A percentile compares a stretch with the other conserved stretches of the same genome.
Evolutionary conservation across 2,888 invertebrate genomes (phyloP).

Genomic region (Aphidoletes aphidimyza): DNA sequence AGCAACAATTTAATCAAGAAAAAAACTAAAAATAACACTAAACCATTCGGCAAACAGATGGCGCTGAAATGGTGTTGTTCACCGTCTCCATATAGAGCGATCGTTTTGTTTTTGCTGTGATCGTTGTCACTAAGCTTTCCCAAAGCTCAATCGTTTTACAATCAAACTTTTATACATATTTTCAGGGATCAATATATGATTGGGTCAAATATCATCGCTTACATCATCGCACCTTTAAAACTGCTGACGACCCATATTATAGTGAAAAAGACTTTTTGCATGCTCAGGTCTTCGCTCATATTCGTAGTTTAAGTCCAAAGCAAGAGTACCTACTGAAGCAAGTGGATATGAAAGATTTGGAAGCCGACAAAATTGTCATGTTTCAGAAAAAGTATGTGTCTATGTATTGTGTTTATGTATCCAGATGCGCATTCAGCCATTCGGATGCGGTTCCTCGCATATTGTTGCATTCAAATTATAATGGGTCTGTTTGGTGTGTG

Average conservation of each 20-base stretch:
- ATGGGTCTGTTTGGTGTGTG: neutral
- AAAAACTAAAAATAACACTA: neutral
- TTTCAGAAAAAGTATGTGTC: conserved; percentile 82
- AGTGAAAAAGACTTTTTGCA: conserved; percentile 82
- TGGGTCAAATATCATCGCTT: conserved; percentile 86
- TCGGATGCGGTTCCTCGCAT: neutral
- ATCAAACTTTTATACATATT: conserved; percentile 56
- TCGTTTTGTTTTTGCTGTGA: neutral
- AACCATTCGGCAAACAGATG: neutral
- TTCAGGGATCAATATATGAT: conserved; percentile 82
- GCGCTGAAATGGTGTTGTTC: neutral
- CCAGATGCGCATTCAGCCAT: no score
- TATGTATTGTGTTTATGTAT: no score
- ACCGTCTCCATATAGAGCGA: neutral
- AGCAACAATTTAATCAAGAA: neutral
- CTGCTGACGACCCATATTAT: conserved; percentile 83
- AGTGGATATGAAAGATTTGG: conserved; percentile 84
- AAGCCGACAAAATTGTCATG: conserved; percentile 80
- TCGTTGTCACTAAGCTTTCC: no score
- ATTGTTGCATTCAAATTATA: neutral
- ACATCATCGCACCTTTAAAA: conserved; percentile 82
- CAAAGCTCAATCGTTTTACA: no score
- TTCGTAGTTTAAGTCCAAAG: conserved; percentile 74
- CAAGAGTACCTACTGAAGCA: conserved; percentile 73
- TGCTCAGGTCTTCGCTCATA: conserved; percentile 80